These are phyloP conservation scores for Ciconia maguari DNA, from an alignment of 2,113 vertebrate species.

Conservation along the genomic window DNA sequence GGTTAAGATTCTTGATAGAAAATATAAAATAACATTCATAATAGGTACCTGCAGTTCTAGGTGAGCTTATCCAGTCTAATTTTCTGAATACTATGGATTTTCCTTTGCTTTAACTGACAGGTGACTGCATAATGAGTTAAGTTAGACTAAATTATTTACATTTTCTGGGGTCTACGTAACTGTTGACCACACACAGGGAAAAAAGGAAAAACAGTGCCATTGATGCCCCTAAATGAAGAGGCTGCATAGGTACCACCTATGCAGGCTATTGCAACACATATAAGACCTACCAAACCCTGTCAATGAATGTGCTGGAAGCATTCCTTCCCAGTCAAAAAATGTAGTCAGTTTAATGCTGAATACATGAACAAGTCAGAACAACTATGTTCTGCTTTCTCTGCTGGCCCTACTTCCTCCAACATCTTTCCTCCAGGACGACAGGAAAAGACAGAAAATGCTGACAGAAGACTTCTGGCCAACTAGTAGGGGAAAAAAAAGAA, in stretches of 20 bases:
- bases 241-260: background rate
- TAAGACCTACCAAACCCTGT: background rate
- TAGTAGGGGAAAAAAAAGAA: too few relatives aligned
- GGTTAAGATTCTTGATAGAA: background rate
- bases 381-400: background rate
- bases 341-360: background rate
- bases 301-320: background rate
- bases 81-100: background rate
- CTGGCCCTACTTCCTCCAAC: background rate
- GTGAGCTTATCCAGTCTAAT: background rate
- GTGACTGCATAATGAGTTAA: background rate
- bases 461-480: background rate
- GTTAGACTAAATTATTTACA: background rate
- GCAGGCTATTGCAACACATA: background rate
- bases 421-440: background rate
- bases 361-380: background rate
- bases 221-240: background rate
- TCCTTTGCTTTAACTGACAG: background rate
- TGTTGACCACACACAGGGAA: background rate
- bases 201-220: background rate
- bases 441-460: background rate
- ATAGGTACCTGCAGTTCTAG: background rate
- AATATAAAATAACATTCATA: background rate
- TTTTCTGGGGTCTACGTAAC: background rate
- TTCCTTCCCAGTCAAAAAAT: background rate